Conservation (phyloP, 2,888 invertebrate genomes). For the Merodon equestris region DNA sequence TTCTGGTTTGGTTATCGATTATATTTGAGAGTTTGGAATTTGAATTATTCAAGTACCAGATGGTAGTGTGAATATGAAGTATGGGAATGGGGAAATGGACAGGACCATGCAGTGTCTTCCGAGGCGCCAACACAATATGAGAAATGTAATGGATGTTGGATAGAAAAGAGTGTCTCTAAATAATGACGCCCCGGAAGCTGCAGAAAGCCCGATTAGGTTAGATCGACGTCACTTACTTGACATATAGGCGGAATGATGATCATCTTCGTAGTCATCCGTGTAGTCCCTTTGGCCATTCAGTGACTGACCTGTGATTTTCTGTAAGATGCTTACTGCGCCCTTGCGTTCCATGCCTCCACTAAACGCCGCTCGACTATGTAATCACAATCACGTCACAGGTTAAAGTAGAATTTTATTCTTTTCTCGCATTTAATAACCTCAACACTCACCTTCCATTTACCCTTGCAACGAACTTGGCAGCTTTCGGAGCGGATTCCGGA, state of each 20-base stretch:
- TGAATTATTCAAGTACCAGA: slow-evolving; percentile 45
- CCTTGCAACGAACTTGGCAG: slow-evolving; percentile 23
- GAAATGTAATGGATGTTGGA: too few relatives aligned
- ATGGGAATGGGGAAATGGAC: neutral
- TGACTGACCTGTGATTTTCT: slow-evolving; percentile 50
- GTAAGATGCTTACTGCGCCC: slow-evolving; percentile 48
- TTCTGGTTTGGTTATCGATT: neutral
- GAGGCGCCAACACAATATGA: too few relatives aligned
- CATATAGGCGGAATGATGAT: slow-evolving; percentile 1
- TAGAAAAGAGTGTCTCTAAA: too few relatives aligned
- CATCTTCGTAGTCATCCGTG: slow-evolving; percentile 8
- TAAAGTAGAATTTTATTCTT: neutral
- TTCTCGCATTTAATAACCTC: neutral
- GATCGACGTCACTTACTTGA: slow-evolving; percentile 34
- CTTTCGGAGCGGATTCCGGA: slow-evolving; percentile 44
- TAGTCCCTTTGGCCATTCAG: slow-evolving; percentile 12
- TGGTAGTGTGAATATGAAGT: neutral
- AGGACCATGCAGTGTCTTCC: too few relatives aligned
- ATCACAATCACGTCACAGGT: too few relatives aligned
- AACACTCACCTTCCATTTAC: slow-evolving; percentile 34
- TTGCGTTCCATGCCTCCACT: slow-evolving; percentile 14
- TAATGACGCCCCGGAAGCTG: too few relatives aligned
- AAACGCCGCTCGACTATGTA: slow-evolving; percentile 10
- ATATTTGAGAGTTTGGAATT: slow-evolving; percentile 4
- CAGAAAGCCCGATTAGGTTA: too few relatives aligned